phyloP scores from a whole-genome alignment of 2,113 vertebrate genomes.

The Protobothrops mucrosquamatus region DNA sequence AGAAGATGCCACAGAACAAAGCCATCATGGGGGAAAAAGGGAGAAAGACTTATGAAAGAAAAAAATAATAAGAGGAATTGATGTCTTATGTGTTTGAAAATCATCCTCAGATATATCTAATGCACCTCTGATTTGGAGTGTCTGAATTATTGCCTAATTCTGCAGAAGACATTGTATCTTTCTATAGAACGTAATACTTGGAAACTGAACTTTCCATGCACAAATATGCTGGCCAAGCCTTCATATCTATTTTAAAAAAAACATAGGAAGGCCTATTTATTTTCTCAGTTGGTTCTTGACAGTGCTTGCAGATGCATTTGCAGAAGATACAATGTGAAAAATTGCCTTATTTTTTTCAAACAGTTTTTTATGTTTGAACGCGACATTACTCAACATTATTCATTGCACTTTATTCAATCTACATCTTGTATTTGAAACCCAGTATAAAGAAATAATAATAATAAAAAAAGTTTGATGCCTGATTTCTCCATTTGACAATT shows the following conservation, averaged over 20 bases:
- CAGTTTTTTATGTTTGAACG: slow-evolving; percentile 18
- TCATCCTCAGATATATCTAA: neutral
- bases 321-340: slow-evolving; percentile 27
- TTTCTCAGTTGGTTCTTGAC: neutral
- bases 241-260: neutral
- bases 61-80: neutral
- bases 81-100: neutral
- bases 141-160: neutral
- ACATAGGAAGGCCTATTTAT: neutral
- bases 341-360: slow-evolving; percentile 13
- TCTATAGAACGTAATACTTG: slow-evolving; percentile 5
- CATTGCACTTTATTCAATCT: slow-evolving; percentile 13
- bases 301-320: neutral
- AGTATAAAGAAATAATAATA: slow-evolving; percentile 15
- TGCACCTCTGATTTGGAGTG: neutral
- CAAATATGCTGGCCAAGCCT: neutral
- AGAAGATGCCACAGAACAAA: neutral
- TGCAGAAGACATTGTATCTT: neutral
- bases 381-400: slow-evolving; percentile 18
- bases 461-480: neutral
- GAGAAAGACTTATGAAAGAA: neutral
- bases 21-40: neutral
- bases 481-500: neutral
- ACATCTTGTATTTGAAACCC: slow-evolving; percentile 21
- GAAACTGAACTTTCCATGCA: neutral